A percentile compares a stretch with the other conserved stretches of the same genome.
These are phyloP conservation scores for Aphyosemion australe DNA, from an alignment of 2,113 vertebrate genomes.

Conservation along the genomic window DNA sequence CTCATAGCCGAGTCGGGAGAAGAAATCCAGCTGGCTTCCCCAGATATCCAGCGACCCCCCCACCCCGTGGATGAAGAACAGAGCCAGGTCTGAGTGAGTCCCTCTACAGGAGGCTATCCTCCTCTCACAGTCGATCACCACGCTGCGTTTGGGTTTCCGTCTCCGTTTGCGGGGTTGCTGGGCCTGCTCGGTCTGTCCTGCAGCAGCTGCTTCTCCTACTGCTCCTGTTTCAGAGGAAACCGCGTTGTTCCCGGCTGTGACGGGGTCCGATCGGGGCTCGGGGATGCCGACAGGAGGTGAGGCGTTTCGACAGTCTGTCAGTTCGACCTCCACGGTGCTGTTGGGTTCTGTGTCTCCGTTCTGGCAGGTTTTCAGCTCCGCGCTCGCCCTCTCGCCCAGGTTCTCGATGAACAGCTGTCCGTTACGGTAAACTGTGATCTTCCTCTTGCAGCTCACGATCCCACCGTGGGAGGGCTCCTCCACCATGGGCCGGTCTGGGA, in stretches of 20 bases:
- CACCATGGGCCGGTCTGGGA: conserved; percentile 67
- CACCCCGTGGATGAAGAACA: conserved; percentile 97
- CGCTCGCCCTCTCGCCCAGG: conserved; percentile 78
- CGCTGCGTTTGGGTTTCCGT: conserved; percentile 84
- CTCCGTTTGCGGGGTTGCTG: conserved; percentile 68
- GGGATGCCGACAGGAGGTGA: not conserved
- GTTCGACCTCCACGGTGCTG: conserved; percentile 79
- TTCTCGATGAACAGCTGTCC: conserved; percentile 95
- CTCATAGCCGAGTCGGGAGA: conserved; percentile 90
- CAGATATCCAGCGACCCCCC: conserved; percentile 95
- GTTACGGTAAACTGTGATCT: conserved; percentile 89
- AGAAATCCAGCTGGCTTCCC: conserved; percentile 94
- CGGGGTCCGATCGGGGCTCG: not conserved
- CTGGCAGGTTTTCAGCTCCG: conserved; percentile 80
- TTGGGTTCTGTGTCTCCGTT: conserved; percentile 76
- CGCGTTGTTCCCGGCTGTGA: conserved; percentile 36
- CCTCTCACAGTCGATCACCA: conserved; percentile 90
- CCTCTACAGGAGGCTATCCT: conserved; percentile 89
- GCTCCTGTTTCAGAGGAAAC: conserved; percentile 19
- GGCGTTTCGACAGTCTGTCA: conserved; percentile 57
- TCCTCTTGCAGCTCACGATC: conserved; percentile 86
- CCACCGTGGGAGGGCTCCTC: conserved; percentile 65
- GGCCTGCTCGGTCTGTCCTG: conserved; percentile 24
- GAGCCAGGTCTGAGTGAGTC: conserved; percentile 85
- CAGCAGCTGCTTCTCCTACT: conserved; percentile 18